Conservation (phyloP, 2,113 vertebrate species). For the Saccopteryx bilineata region DNA sequence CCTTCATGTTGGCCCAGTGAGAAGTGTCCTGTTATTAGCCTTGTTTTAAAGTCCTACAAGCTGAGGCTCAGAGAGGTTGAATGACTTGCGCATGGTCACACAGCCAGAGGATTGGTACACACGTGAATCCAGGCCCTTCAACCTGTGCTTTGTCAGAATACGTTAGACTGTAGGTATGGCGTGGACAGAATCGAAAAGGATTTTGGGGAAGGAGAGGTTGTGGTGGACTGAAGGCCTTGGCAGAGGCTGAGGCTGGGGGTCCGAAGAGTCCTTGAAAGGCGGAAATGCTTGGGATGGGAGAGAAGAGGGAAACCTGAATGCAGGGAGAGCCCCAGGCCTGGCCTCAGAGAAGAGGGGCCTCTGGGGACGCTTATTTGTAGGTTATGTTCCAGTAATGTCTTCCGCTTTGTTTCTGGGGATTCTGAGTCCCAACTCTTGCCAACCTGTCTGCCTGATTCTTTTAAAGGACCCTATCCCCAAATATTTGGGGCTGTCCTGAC, state of each 20-base stretch:
- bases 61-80: not conserved
- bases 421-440: not conserved
- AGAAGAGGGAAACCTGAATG: not conserved
- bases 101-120: no score
- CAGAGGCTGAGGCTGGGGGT: not conserved
- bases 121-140: not conserved
- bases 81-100: not conserved
- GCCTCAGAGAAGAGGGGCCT: not conserved
- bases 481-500: not conserved
- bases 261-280: not conserved
- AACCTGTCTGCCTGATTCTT: not conserved
- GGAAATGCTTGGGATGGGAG: not conserved
- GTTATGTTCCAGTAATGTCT: slow-evolving; percentile 27
- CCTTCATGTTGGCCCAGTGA: not conserved
- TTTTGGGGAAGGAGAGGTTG: not conserved
- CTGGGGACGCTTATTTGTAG: slow-evolving; percentile 61
- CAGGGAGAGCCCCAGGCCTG: not conserved
- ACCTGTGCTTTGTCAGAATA: not conserved
- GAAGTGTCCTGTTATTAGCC: not conserved
- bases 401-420: slow-evolving; percentile 62
- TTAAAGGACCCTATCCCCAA: not conserved
- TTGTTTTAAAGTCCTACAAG: not conserved
- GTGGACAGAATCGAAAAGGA: not conserved
- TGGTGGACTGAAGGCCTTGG: not conserved
- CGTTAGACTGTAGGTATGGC: not conserved